Base-by-base conservation (phyloP, 1,140 invertebrate genomes). In the Atopsyche davidsoni region DNA sequence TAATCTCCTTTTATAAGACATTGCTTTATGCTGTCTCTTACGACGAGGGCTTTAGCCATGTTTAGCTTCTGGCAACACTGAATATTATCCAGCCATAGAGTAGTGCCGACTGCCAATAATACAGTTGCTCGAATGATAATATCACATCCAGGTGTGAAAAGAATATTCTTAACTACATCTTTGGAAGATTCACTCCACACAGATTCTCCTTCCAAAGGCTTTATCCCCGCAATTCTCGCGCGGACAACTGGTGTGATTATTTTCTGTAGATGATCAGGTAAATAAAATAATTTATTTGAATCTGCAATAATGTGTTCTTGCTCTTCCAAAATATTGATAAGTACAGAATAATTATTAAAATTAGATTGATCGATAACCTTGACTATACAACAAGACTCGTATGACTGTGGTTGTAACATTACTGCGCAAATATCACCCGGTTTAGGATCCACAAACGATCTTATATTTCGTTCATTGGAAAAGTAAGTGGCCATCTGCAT, bases 271-370 rank as follows among this genome's bases (percentile, higher is more conserved):
- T 70, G 60, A 17, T 70, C 62, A 4, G 69, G 69, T 24, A 74
- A 57, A 60, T 68, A 36, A 45, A 65, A 69, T 2, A 74, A 54
- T 43, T 62, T 58, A 18, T 63, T 64, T 50, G 66, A 65, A 10
- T 45, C 52, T 16, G 60, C 55, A 18, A 42, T 55, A 50, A 67
- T 62, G 16, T 62, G 52, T 45, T 51, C 62, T 48, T 70, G 64
- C 52, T 71, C 65, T 34, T 74, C 72, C 9, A 74, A 57, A 2
- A 72, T 49, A 42, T 64, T 67, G 2, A 73, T 50, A n/a, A 67
- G 48, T 2, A 72, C 60, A 3, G 47, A 46, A 48, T 68, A n/a
- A n/a, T n/a, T n/a, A n/a, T n/a, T n/a, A n/a, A n/a, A n/a, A n/a
- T n/a, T n/a, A n/a, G n/a, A n/a, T n/a, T n/a, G n/a, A n/a, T n/a